Evolutionary conservation across 2,797 vertebrate species (phyloP).

Genomic region (Choloepus didactylus): DNA sequence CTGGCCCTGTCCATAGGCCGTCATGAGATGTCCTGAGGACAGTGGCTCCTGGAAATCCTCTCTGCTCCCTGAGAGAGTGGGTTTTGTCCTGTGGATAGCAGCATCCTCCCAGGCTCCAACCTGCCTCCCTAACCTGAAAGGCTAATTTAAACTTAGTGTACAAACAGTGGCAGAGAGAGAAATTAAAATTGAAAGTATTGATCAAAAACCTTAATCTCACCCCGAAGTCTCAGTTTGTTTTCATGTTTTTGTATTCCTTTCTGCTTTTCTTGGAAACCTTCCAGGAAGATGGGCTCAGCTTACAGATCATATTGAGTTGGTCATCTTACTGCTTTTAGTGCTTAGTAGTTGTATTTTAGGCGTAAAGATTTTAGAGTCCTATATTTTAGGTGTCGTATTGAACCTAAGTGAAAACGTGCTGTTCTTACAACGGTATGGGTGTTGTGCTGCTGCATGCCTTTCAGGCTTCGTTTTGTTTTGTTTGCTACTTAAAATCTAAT

Average conservation of each 20-base stretch:
- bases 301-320: background rate
- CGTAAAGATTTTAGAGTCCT: background rate
- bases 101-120: background rate
- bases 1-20: background rate
- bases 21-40: background rate
- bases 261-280: no score
- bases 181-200: background rate
- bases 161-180: background rate
- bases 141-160: background rate
- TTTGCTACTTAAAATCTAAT: background rate
- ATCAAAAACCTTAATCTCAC: background rate
- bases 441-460: background rate
- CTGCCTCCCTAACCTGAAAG: background rate
- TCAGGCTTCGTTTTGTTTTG: background rate
- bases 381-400: rapidly evolving
- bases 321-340: background rate
- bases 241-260: background rate
- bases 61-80: background rate
- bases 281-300: background rate
- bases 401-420: no score
- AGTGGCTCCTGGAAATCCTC: background rate
- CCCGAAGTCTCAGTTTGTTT: background rate
- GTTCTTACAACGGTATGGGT: rapidly evolving
- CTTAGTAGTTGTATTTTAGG: background rate
- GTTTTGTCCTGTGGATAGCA: background rate